phyloP scores from a whole-genome alignment of 2,888 invertebrate genomes.

The Onchidella celtica region DNA sequence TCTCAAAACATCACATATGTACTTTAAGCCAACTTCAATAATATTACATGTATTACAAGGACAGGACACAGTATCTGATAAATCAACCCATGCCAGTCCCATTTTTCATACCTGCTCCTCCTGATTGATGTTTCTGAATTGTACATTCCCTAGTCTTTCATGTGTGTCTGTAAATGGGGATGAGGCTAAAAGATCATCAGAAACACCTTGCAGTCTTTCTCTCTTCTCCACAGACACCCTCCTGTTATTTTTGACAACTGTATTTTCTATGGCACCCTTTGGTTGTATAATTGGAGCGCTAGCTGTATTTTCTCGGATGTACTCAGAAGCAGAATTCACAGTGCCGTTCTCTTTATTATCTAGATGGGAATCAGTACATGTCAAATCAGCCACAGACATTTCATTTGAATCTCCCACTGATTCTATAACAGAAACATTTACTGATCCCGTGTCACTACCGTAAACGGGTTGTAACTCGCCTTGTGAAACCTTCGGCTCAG shows the following conservation, averaged over 20 bases:
- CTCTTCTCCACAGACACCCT: slow-evolving; percentile 41
- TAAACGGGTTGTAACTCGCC: background rate
- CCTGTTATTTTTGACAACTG: background rate
- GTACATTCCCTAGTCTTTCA: too few species aligned
- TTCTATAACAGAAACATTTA: background rate
- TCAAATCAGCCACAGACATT: background rate
- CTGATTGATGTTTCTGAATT: too few species aligned
- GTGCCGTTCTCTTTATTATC: background rate
- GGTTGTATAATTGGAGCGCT: slow-evolving; percentile 26
- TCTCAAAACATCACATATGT: too few species aligned
- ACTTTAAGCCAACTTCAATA: too few species aligned
- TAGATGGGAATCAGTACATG: background rate
- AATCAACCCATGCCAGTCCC: too few species aligned
- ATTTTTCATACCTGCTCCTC: too few species aligned
- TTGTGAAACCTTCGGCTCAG: slow-evolving; percentile 12
- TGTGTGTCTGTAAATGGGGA: background rate
- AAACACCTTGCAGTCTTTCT: slow-evolving; percentile 42
- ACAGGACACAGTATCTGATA: too few species aligned
- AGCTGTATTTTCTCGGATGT: slow-evolving; percentile 36
- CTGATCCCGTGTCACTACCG: background rate
- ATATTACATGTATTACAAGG: too few species aligned
- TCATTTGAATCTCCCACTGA: background rate
- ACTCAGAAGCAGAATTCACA: background rate
- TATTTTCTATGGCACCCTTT: background rate
- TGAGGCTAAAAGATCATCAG: slow-evolving; percentile 42